Base-by-base conservation (phyloP, 2,888 invertebrate species). In the Podabrus alpinus region DNA sequence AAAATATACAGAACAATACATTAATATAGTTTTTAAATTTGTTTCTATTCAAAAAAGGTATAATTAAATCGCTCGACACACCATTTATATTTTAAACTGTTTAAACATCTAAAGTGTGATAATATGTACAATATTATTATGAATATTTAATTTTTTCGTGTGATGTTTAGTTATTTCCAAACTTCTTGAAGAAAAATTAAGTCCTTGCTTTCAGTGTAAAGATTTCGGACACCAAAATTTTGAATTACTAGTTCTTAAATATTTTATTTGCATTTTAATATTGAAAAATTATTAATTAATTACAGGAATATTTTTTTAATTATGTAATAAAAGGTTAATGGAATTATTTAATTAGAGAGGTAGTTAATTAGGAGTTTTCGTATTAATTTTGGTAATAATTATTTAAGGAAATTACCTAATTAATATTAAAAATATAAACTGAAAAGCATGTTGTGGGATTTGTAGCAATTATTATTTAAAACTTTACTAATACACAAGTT, bases 401-500 rank as follows among this genome's bases (percentile, higher is more conserved):
- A n/a, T 45, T 45, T 64, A 64, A 64, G 62, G 62, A 64, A 64
- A 19, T 11, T 64, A 19, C 62, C 62, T 64, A 64, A 64, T 64
- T 64, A 64, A 64, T 64, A 64, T 19, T 64, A 64, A 64, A 64
- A 19, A 64, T 64, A 64, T 62, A 19, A 64, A n/a, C 62, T n/a
- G n/a, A 64, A 64, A 21, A 64, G n/a, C 19, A 19, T n/a, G 62
- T 19, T 17, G 62, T 64, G 62, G 62, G 62, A 61, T 61, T 69
- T 17, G 21, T 61, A 61, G 60, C 60, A 69, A 24, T 60, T 60
- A 21, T 24, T 69, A 29, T 71, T 71, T 21, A 15, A 61, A 64
- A 64, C 59, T 71, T 71, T 62, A 45, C 66, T 71, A 66, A 71
- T 71, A 29, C 64, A 21, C 62, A 45, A 17, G 19, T 71, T 71